Conservation (phyloP, 2,113 vertebrate genomes). For the Lontra canadensis region DNA sequence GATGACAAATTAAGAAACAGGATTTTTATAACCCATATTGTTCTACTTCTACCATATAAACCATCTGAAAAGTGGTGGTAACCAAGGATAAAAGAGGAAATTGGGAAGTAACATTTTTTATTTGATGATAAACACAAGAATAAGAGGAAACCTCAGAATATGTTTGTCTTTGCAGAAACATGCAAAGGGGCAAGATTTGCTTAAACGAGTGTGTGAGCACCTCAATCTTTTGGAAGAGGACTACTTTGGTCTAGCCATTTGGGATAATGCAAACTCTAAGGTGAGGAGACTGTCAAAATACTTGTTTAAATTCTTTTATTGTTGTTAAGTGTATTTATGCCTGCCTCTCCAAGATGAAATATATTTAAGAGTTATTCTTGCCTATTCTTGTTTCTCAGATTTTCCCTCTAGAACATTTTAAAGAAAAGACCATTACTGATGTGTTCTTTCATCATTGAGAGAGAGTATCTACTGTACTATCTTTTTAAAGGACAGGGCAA, state of each 20-base stretch:
- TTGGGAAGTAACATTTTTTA: constrained; percentile 21
- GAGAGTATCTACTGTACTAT: not conserved
- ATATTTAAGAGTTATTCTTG: not conserved
- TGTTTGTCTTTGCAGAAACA: constrained; percentile 91
- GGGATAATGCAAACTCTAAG: constrained; percentile 90
- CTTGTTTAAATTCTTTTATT: not conserved
- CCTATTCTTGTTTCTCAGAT: constrained; percentile 35
- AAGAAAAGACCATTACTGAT: not conserved
- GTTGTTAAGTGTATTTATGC: constrained; percentile 25
- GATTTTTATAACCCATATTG: not conserved
- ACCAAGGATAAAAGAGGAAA: constrained; percentile 30
- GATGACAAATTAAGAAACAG: constrained; percentile 19
- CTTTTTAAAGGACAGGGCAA: not conserved
- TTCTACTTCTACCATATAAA: not conserved
- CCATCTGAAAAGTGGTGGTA: constrained; percentile 43
- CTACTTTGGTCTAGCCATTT: constrained; percentile 95
- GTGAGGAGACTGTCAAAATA: constrained; percentile 80
- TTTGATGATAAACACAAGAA: not conserved
- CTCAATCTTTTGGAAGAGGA: constrained; percentile 98
- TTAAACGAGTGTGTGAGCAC: constrained; percentile 95
- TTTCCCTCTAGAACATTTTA: constrained; percentile 37
- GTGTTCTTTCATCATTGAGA: not conserved
- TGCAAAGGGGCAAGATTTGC: constrained; percentile 95
- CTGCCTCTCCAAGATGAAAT: not conserved
- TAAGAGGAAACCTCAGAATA: constrained; percentile 39